Conservation (phyloP, 2,113 vertebrate species). For the Regulus satrapa region DNA sequence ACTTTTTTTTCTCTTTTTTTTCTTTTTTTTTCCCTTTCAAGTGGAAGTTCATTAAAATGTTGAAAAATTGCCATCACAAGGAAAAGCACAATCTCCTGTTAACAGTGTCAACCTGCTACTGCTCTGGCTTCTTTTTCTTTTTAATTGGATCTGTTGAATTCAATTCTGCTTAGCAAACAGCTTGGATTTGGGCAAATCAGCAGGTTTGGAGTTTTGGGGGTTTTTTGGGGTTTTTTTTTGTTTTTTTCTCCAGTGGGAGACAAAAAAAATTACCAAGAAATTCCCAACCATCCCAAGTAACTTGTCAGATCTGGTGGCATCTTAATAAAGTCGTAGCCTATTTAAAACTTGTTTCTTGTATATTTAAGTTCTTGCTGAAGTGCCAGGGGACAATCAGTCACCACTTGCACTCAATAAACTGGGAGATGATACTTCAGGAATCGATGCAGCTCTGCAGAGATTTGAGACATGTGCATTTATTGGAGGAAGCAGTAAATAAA, state of each 20-base stretch:
- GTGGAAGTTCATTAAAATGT: constrained; percentile 34
- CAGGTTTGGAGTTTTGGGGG: no score
- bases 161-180: constrained; percentile 24
- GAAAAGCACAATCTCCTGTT: constrained; percentile 32
- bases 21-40: background rate
- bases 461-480: background rate
- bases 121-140: background rate
- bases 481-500: constrained; percentile 44
- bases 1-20: background rate
- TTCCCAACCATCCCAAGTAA: background rate
- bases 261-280: background rate
- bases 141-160: constrained; percentile 26
- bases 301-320: background rate
- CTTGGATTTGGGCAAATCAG: background rate
- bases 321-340: background rate
- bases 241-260: background rate
- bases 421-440: background rate
- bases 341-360: background rate
- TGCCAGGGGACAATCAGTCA: constrained; percentile 15
- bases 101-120: constrained; percentile 19
- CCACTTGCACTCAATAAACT: background rate
- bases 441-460: background rate
- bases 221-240: no score
- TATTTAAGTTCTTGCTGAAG: background rate
- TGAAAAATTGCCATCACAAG: constrained; percentile 26